Base-by-base conservation (phyloP, 30 jellyfish, hydroid and myxozoan genomes). In the Pseudorhiza aurosa region DNA sequence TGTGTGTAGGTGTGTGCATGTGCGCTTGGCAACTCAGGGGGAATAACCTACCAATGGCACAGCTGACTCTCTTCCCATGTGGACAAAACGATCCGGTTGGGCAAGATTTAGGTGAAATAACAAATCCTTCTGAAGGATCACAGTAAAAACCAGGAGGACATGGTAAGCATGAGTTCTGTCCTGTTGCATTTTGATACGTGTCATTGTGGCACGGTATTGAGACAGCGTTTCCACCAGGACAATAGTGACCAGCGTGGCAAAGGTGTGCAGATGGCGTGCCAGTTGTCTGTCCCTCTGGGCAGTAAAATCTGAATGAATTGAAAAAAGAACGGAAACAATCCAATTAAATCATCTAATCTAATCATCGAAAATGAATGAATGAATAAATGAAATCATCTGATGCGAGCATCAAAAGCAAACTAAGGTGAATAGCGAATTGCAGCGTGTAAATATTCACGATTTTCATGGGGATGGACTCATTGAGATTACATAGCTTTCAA, bases 131-230 rank as follows among this genome's bases (percentile, higher is more conserved):
- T 1, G 96, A 84, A 10, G 97, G 99, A 50, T 93, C 97, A 58
- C 99, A 93, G 43, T 86, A 93, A 50, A 60, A 87, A 15, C 99
- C 97, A 45, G 96, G 84, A 36, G 97, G 99, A 60, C 99, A 93
- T 1, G 64, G 51, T 30, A 81, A 32, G 44, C 99, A 93, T 0
- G 85, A 42, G 22, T 63, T 70, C 58, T 93, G 96, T 7, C 96
- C 95, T n/a, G 99, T 46, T 44, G 59, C 76, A 68, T 82, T 80
- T 53, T 93, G 99, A 51, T 85, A 93, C 4, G 99, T 93, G 14
- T 96, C 99, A 49, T 93, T 93, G 19, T 57, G 83, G 32, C 99
- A 93, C 4, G 97, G 97, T 0, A 75, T 17, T 3, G 99, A 96
- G 37, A 35, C 25, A 2, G 82, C 69, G 30, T 82, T 68, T 44